Base-by-base conservation (phyloP, 2,888 invertebrate genomes). In the Lasius fuliginosus region DNA sequence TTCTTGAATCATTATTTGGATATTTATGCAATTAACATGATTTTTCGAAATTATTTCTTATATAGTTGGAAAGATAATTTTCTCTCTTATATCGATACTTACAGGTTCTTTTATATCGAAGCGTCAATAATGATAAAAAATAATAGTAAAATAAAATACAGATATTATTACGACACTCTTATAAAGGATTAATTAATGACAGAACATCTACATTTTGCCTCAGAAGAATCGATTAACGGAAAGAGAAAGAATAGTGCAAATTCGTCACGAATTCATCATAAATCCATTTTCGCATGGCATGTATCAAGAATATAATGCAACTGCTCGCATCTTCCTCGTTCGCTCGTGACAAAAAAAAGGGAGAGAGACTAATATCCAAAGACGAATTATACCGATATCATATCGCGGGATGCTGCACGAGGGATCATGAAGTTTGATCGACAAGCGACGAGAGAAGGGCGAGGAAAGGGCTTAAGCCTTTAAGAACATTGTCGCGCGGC, bases 401-500 rank as follows among this genome's bases (percentile, higher is more conserved):
- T 69, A 49, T 42, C 62, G 40, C 64, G 64, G 27, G 33, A 76
- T 30, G 23, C 49, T 62, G 40, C 68, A 75, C 23, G 23, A 82
- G 68, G 73, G 68, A 58, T 53, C 53, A 53, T n/a, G 53, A 53
- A 53, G n/a, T 53, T 53, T 81, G 69, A 5, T 18, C n/a, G 53
- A n/a, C 27, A 42, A 33, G 18, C 1, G 36, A 18, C n/a, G 49
- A 8, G 6, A 49, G 11, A n/a, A 2, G 27, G 42, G 18, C 23
- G 30, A 56, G n/a, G 42, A 53, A 79, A 56, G 68, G 9, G 40
- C 65, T 81, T 73, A 82, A 85, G 69, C 79, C 64, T 23, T 67
- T 33, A 65, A 83, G 85, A 85, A 81, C 60, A 69, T 82, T 46
- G 73, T 58, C 60, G 82, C 58, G 69, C 40, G 93, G 87, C 93